Base-by-base conservation (phyloP, 2,888 invertebrate genomes). In the Syritta pipiens region DNA sequence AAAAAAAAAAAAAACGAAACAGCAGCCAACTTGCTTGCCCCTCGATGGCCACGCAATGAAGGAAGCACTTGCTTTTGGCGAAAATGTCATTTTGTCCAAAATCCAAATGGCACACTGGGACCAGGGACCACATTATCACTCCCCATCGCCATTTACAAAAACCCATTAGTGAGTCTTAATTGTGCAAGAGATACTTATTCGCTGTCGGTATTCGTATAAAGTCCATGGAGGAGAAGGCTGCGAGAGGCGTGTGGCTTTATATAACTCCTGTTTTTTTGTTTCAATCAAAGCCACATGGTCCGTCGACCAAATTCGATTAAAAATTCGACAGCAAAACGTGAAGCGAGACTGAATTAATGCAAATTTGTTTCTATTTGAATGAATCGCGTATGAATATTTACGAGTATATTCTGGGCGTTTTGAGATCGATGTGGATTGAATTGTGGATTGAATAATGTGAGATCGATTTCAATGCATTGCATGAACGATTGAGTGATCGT, bases 111-210 rank as follows among this genome's bases (percentile, higher is more conserved):
- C 28, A 42, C 4, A 30, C 46, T 1, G 28, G 12, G n/a, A 10
- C 26, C n/a, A n/a, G n/a, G n/a, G n/a, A n/a, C n/a, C n/a, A n/a
- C 67, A 53, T 62, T 24, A 37, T 10, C 7, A 53, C 20, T n/a
- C 19, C 37, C 46, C 35, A 62, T 71, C 10, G 22, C 51, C 28
- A 53, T 53, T 20, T 48, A 20, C 17, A 48, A 37, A 32, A 10
- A 55, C 19, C 37, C 53, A 46, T 46, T 67, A 67, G 48, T 35
- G 17, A 19, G 46, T 55, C 35, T 75, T 62, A 49, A 62, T 49
- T 75, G 62, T 48, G 60, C 32, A 62, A 75, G 60, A 60, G 20
- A 20, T 32, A 42, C 55, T 49, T 49, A 63, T 57, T 69, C 32
- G 12, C 51, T 12, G 14, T 35, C 12, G 65, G 32, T 19, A 53